Evolutionary conservation across 1,140 invertebrate genomes (phyloP).

Genomic region (Macrotrachela quadricornifera): DNA sequence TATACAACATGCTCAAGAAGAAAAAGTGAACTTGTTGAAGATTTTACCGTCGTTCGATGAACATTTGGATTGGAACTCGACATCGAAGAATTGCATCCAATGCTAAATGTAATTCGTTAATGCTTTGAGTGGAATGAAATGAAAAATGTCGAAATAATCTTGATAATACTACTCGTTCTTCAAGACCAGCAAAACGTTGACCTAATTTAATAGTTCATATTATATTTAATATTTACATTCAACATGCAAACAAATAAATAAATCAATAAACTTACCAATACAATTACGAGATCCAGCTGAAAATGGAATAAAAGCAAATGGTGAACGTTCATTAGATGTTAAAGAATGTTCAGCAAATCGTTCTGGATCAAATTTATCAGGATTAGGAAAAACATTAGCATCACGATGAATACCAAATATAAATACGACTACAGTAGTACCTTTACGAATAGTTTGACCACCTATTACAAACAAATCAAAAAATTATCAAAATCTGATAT

Average conservation of each 20-base stretch:
- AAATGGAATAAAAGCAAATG: constrained; percentile 64
- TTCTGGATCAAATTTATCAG: constrained; percentile 64
- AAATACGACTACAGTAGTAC: constrained; percentile 43
- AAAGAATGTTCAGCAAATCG: constrained; percentile 54
- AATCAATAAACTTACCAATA: constrained; percentile 35
- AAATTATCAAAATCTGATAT: too few relatives aligned
- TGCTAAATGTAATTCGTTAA: constrained; percentile 21
- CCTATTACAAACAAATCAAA: constrained; percentile 18
- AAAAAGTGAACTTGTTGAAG: too few relatives aligned
- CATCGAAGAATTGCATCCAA: constrained; percentile 29
- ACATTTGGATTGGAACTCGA: too few relatives aligned
- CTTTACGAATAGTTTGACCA: constrained; percentile 39
- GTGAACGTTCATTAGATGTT: constrained; percentile 47
- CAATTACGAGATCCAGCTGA: constrained; percentile 63
- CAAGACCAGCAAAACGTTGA: constrained; percentile 63
- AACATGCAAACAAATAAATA: too few relatives aligned
- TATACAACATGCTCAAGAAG: too few relatives aligned
- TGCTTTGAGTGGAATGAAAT: constrained; percentile 25
- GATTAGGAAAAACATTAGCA: constrained; percentile 49
- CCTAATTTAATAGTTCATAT: too few relatives aligned
- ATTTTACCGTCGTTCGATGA: too few relatives aligned
- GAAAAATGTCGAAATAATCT: constrained; percentile 58
- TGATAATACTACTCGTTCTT: constrained; percentile 59
- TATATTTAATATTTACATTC: too few relatives aligned
- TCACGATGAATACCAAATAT: constrained; percentile 49